Evolutionary conservation across 2,113 vertebrate genomes (phyloP).

Genomic region (Lasiurus borealis): DNA sequence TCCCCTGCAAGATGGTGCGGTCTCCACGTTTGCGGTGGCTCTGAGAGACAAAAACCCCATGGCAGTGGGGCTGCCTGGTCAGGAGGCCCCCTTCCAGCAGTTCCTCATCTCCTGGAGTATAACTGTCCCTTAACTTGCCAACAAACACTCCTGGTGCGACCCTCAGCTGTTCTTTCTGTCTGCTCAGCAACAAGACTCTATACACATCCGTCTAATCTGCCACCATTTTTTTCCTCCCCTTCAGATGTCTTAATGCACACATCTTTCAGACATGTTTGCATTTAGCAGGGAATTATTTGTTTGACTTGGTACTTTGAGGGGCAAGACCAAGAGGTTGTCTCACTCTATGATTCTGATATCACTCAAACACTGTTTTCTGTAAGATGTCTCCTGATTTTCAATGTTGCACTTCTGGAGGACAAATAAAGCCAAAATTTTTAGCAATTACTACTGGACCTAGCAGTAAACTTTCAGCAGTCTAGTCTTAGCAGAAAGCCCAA

Average conservation of each 20-base stretch:
- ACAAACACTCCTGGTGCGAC: too few species aligned
- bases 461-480: not conserved
- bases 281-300: not conserved
- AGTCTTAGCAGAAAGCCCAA: not conserved
- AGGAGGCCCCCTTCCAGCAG: too few species aligned
- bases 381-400: constrained; percentile 14
- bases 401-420: not conserved
- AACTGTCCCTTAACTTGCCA: too few species aligned
- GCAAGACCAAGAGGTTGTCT: not conserved
- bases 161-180: too few species aligned
- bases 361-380: not conserved
- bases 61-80: too few species aligned
- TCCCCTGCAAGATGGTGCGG: too few species aligned
- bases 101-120: too few species aligned
- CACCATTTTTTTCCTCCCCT: too few species aligned
- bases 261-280: not conserved
- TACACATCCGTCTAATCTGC: too few species aligned
- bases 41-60: too few species aligned
- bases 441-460: not conserved
- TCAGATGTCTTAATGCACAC: not conserved
- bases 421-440: not conserved
- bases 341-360: not conserved
- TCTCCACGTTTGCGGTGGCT: too few species aligned
- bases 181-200: too few species aligned
- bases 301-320: not conserved